Evolutionary conservation across 2,113 vertebrate species (phyloP).

Genomic region (Hepsetus odoe): DNA sequence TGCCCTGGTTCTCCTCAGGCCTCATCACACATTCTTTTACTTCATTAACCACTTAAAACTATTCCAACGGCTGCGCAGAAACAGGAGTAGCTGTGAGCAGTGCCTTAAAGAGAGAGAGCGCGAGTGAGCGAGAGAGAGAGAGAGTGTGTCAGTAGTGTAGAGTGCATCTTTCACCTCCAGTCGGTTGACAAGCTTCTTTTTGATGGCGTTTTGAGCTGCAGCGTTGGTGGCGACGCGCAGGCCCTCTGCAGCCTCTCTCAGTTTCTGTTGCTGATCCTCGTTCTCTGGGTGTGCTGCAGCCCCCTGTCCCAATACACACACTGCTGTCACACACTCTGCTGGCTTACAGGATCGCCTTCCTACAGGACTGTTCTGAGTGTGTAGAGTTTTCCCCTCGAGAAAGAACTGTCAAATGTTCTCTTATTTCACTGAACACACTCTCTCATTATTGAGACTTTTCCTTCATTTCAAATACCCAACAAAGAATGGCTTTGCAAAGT

Average conservation of each 20-base stretch:
- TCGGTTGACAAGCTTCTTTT: slow-evolving; percentile 96
- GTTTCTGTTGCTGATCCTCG: slow-evolving; percentile 94
- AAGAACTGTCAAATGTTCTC: no score
- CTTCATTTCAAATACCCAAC: no score
- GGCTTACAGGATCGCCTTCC: neutral
- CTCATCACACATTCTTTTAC: neutral
- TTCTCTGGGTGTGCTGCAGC: slow-evolving; percentile 97
- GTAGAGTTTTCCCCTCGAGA: no score
- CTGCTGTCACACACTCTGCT: neutral
- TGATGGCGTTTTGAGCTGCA: slow-evolving; percentile 96
- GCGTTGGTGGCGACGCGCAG: slow-evolving; percentile 95
- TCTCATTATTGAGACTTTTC: no score
- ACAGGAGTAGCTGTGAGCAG: neutral
- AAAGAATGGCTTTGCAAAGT: no score
- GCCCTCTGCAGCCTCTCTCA: slow-evolving; percentile 94
- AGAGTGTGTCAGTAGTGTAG: neutral
- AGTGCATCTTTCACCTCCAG: slow-evolving; percentile 81
- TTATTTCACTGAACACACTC: no score
- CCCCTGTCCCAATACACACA: slow-evolving; percentile 73
- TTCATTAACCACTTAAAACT: slow-evolving; percentile 5
- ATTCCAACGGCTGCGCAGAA: neutral
- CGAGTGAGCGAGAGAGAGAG: no score
- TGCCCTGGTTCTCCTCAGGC: neutral
- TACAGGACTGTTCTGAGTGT: neutral
- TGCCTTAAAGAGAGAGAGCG: neutral